Percentiles rank a stretch among this genome's conserved stretches.
phyloP scores from a whole-genome alignment of 1,140 invertebrate genomes.

The Colletes gigas region DNA sequence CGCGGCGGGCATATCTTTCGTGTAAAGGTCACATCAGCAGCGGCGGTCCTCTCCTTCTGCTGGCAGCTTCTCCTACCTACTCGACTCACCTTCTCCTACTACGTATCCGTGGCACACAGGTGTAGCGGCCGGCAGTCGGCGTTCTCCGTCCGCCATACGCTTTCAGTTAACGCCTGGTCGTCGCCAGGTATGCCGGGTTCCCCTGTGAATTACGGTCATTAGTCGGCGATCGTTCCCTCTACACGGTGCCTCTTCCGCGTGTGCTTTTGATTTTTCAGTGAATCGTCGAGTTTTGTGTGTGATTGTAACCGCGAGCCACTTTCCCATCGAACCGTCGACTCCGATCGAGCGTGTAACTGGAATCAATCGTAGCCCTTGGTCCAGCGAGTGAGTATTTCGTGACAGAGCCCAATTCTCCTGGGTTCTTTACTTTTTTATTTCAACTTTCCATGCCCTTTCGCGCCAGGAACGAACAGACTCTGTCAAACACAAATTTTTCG shows the following conservation, averaged over 20 bases:
- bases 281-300: slow-evolving; percentile 12
- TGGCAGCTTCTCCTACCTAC: slow-evolving; percentile 58
- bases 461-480: too few species aligned
- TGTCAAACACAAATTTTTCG: too few species aligned
- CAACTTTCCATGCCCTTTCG: too few species aligned
- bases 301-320: slow-evolving; percentile 5
- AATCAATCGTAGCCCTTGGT: too few species aligned
- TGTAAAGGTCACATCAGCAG: slow-evolving; percentile 68
- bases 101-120: slow-evolving; percentile 63
- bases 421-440: too few species aligned
- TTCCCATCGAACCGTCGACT: too few species aligned
- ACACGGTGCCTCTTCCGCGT: background rate
- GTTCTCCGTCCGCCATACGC: slow-evolving; percentile 65
- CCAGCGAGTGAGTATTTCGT: too few species aligned
- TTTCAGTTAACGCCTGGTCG: slow-evolving; percentile 73
- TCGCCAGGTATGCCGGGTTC: slow-evolving; percentile 66
- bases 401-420: too few species aligned
- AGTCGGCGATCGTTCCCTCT: background rate
- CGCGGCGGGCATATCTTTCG: slow-evolving; percentile 55
- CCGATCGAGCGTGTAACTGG: too few species aligned
- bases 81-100: slow-evolving; percentile 62
- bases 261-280: background rate
- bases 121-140: slow-evolving; percentile 69
- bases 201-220: background rate
- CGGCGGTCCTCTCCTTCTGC: slow-evolving; percentile 50